Base-by-base conservation (phyloP, 1,140 invertebrate species). In the Bombus terrestris region DNA sequence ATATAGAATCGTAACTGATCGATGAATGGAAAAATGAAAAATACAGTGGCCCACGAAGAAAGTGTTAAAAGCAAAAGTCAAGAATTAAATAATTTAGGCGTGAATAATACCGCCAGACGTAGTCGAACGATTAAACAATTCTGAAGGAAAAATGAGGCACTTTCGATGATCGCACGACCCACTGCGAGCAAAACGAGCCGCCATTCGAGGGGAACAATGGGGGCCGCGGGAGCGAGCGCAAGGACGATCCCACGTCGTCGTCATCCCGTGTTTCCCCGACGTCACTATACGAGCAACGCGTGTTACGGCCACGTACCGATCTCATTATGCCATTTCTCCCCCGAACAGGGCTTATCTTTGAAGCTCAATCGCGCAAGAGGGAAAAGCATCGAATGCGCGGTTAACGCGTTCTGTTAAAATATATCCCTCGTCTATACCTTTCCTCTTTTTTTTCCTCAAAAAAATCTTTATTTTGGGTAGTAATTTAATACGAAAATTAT, bases 221-320 rank as follows among this genome's bases (percentile, higher is more conserved):
- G 91, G 91, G 92, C 92, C 93, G 93, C 93, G 93, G 92, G 94
- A 94, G 92, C 85, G 78, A 92, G 92, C 83, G 89, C 93, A 94
- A 94, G 94, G 94, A 94, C 94, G 94, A 93, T 94, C 94, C 92
- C 94, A 94, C 93, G 93, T 92, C 89, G 87, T 85, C 85, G 81
- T 83, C 75, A 86, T 71, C 80, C 77, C 39, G 82, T 80, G 83
- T 80, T 85, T 85, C 53, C 77, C 77, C 57, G 76, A 83, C 77
- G 76, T 85, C 82, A 72, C 66, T 66, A 79, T 84, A 41, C 37
- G 13, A 79, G 41, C n/a, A 71, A 68, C 81, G 62, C 43, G 82
- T 57, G 83, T 72, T 84, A 71, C 83, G 22, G 13, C 69, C 68
- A 18, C 69, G 47, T 57, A 62, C 59, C 82, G 74, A 79, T 79